Evolutionary conservation across 2,888 invertebrate genomes (phyloP), one percentile per base, ranked within the genome.

Genomic region (Nowickia ferox): DNA sequence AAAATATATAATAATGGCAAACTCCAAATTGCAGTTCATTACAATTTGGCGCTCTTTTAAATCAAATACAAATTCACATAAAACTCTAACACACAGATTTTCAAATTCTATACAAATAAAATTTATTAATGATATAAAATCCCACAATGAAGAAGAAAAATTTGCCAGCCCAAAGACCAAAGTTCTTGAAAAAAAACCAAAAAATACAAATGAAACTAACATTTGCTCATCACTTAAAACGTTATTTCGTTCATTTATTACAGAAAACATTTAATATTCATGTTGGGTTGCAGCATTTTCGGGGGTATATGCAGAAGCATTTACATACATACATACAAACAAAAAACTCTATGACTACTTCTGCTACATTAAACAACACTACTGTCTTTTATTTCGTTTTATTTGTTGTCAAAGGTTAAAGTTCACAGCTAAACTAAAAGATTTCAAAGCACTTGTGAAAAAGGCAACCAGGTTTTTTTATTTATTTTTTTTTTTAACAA

Each of bases 201-300:
- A 59, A 48, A 38, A 38, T n/a, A 6, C 6, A 6, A 30, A 30
- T 30, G 30, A 30, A 10, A 46, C 53, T 17, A 77, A 68, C 55
- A 78, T 72, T 82, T 76, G 53, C 83, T 84, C 77, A 84, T 84
- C 77, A 84, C 78, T 74, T 78, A 66, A 84, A 77, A 78, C 78
- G 77, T 84, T 84, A 84, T 78, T 77, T 78, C 61, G 55, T 72
- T 82, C 75, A 72, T 77, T 83, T 72, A 83, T 72, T 81, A 76
- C 53, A 76, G 59, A 72, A 84, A 72, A 78, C 66, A 74, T 78
- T 78, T 61, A 78, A 78, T 78, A 68, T 72, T 84, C 83, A 78
- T 66, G 83, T 84, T 84, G 17, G 40, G 55, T 68, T 74, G 30
- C 6, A 75, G n/a, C 38, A 30, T 44, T 71, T 30, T 30, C 6